Evolutionary conservation across 2,888 invertebrate genomes (phyloP).

Genomic region (Apoda limacodes): DNA sequence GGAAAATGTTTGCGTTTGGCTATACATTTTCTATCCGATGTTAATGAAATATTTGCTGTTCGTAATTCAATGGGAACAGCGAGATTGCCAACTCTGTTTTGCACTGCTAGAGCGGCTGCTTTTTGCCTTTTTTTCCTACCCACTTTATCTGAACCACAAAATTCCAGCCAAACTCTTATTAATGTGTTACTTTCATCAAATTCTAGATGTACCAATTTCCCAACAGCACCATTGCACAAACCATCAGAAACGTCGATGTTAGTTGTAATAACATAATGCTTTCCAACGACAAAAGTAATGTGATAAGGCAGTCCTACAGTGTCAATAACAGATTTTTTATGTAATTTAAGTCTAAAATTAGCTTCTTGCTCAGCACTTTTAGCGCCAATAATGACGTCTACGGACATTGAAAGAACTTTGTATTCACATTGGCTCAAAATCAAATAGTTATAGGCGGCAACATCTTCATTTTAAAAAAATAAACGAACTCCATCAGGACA

Average conservation of each 20-base stretch:
- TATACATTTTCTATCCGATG: too few relatives aligned
- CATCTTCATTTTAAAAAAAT: background rate
- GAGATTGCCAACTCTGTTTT: constrained; percentile 5
- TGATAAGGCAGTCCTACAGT: constrained; percentile 20
- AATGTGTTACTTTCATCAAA: constrained; percentile 14
- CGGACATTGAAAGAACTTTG: too few relatives aligned
- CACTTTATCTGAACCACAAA: constrained; percentile 11
- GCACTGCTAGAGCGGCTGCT: constrained; percentile 5
- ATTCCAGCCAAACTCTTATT: constrained; percentile 18
- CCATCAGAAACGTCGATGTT: constrained; percentile 22
- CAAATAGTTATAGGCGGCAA: background rate
- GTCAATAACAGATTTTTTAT: constrained; percentile 20
- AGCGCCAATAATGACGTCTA: too few relatives aligned
- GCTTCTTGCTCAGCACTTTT: too few relatives aligned
- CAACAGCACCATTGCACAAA: constrained; percentile 21
- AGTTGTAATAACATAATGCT: constrained; percentile 19
- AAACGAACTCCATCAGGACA: background rate
- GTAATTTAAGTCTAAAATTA: too few relatives aligned
- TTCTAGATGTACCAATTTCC: constrained; percentile 20
- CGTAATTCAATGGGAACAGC: constrained; percentile 6
- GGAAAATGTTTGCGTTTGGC: too few relatives aligned
- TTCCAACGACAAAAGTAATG: constrained; percentile 16
- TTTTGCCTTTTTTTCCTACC: constrained; percentile 6
- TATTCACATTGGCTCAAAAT: too few relatives aligned
- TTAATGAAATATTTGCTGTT: too few relatives aligned